These are phyloP conservation scores for Stenurella melanura DNA, from an alignment of 2,888 invertebrate genomes.

Conservation along the genomic window DNA sequence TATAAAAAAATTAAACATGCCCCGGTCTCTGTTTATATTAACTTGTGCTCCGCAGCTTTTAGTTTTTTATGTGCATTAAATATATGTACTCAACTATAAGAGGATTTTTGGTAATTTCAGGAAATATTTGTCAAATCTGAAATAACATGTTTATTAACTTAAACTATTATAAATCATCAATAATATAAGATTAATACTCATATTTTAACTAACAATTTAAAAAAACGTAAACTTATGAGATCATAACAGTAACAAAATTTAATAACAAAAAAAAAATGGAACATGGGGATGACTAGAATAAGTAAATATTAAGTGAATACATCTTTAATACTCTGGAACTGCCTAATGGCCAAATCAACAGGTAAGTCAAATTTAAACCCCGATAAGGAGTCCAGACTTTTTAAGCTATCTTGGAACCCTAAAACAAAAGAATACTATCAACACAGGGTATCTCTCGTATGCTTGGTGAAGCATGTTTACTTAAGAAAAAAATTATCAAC, in stretches of 20 bases:
- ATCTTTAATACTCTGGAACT: slow-evolving; percentile 98
- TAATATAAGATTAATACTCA: slow-evolving; percentile 31
- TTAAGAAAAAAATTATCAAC: too few species aligned
- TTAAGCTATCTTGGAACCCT: slow-evolving; percentile 97
- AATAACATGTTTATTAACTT: slow-evolving; percentile 22
- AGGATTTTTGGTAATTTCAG: too few species aligned
- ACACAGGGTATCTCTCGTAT: background rate
- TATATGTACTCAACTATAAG: too few species aligned
- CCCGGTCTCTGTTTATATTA: too few species aligned
- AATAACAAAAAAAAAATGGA: slow-evolving; percentile 33
- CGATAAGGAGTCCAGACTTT: slow-evolving; percentile 91
- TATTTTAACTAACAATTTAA: slow-evolving; percentile 20
- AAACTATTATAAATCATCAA: slow-evolving; percentile 28
- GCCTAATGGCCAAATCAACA: slow-evolving; percentile 95
- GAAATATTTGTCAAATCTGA: too few species aligned
- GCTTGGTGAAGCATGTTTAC: background rate
- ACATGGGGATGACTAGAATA: slow-evolving; percentile 49
- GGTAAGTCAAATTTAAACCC: slow-evolving; percentile 93
- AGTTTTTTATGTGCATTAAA: too few species aligned
- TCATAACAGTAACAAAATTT: slow-evolving; percentile 44
- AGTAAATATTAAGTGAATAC: slow-evolving; percentile 83
- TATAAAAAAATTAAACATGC: too few species aligned
- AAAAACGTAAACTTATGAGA: slow-evolving; percentile 29
- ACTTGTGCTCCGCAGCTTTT: too few species aligned
- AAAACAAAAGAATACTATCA: slow-evolving; percentile 51